phyloP scores from a whole-genome alignment of 2,797 vertebrate species.

The Percopsis omiscomaycus region DNA sequence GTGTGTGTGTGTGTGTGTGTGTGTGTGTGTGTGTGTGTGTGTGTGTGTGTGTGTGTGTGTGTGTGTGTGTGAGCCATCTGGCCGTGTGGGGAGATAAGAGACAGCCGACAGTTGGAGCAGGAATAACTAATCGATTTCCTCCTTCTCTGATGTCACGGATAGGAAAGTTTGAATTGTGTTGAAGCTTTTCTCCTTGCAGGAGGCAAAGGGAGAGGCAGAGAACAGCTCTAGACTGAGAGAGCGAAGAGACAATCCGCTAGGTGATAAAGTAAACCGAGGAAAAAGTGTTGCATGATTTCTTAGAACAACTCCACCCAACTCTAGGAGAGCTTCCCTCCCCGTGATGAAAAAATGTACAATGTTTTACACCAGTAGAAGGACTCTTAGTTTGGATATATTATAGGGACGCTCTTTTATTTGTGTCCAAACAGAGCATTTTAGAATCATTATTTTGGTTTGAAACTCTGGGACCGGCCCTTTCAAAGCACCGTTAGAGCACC shows the following conservation, averaged over 20 bases:
- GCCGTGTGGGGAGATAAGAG: constrained; percentile 53
- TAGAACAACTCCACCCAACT: constrained; percentile 14
- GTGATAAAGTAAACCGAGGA: constrained; percentile 16
- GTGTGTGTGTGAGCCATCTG: constrained; percentile 52
- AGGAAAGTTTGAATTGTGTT: constrained; percentile 45
- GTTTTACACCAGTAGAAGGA: too few species aligned
- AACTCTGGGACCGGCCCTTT: too few species aligned
- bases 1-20: too few species aligned
- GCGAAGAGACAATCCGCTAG: background rate
- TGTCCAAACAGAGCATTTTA: too few species aligned
- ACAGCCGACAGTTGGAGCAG: constrained; percentile 45
- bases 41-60: constrained; percentile 1
- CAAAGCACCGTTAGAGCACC: too few species aligned
- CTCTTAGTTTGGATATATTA: too few species aligned
- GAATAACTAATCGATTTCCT: constrained; percentile 8
- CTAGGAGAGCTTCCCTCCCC: constrained; percentile 3
- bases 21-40: too few species aligned
- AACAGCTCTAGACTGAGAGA: background rate
- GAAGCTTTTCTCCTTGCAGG: constrained; percentile 46
- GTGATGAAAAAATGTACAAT: constrained; percentile 6
- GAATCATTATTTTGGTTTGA: too few species aligned
- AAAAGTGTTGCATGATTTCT: constrained; percentile 27
- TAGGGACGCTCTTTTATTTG: too few species aligned
- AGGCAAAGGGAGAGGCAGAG: background rate
- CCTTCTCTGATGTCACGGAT: constrained; percentile 28